Evolutionary conservation across 2,113 vertebrate species (phyloP), one percentile per base, ranked within the genome.

Genomic region (Steatornis caripensis): DNA sequence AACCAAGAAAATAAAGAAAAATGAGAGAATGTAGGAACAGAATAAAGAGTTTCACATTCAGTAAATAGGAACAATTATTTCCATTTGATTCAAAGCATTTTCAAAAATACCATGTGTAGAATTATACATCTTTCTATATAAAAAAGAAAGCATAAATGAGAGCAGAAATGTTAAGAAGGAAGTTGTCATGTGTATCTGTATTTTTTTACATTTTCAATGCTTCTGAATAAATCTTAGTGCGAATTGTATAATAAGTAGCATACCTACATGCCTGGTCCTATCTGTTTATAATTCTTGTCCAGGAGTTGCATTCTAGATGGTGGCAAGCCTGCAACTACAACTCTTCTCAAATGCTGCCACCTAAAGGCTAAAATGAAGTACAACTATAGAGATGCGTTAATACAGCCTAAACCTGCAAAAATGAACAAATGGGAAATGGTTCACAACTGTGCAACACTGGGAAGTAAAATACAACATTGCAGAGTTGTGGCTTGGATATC

Each of bases 311-410:
- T 76, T 66, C 72, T 46, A 97, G 92, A 71, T 83, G 94, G 91
- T 84, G 87, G 30, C 41, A 80, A 74, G 14, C 58, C 87, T 90
- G 60, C 37, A 61, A 60, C 45, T 20, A 30, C 61, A 97, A 98
- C 60, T 96, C 84, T 95, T 98, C 97, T 98, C 98, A 96, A 87
- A 98, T 98, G 97, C 97, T 98, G 98, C 97, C 98, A 98, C 87
- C 98, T 98, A 92, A 95, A 97, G 98, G 94, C 87, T 91, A 61
- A 94, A 95, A 15, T 30, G 26, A 72, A 84, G 72, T 58, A 97
- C 51, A 91, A 37, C 74, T 17, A 12, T 26, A 84, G 70, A 45
- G 51, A 66, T 69, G 13, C 15, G 16, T 12, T 20, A 14, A 22
- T 27, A 45, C 18, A 51, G 39, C 10, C 3, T 51, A 34, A 83